These are phyloP conservation scores for Battus philenor DNA, from an alignment of 1,140 invertebrate genomes.

Conservation along the genomic window DNA sequence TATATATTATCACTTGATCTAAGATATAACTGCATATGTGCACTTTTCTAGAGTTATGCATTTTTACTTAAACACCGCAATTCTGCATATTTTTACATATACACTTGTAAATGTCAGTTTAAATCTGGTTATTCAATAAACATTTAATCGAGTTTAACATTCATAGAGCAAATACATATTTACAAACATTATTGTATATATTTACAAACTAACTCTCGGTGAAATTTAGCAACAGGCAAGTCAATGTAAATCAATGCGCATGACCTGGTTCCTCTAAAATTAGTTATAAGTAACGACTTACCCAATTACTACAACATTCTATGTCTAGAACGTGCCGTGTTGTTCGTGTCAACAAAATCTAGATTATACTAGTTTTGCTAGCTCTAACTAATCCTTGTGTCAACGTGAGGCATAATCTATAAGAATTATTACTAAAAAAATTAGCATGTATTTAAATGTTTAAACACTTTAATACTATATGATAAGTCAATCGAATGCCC, in stretches of 20 bases:
- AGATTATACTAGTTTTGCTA: slow-evolving; percentile 10
- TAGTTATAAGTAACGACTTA: slow-evolving; percentile 12
- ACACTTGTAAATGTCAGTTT: no score
- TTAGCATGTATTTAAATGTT: background rate
- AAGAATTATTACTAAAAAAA: background rate
- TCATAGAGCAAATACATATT: no score
- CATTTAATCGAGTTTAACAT: no score
- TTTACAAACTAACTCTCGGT: background rate
- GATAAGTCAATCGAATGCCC: no score
- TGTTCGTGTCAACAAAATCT: slow-evolving; percentile 16
- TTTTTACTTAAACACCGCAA: no score
- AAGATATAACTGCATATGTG: no score
- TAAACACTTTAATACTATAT: no score
- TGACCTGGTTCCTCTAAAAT: slow-evolving; percentile 12
- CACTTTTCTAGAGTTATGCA: no score
- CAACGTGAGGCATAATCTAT: slow-evolving; percentile 3
- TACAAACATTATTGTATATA: no score
- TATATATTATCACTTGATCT: no score
- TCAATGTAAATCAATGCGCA: slow-evolving; percentile 10
- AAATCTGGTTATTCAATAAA: no score
- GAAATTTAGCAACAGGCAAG: slow-evolving; percentile 8
- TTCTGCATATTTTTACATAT: no score
- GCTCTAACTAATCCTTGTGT: slow-evolving; percentile 7
- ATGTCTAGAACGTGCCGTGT: slow-evolving; percentile 13
- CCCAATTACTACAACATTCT: slow-evolving; percentile 5